Evolutionary conservation across 2,797 vertebrate genomes (phyloP).

Genomic region (Sebastes iracundus): DNA sequence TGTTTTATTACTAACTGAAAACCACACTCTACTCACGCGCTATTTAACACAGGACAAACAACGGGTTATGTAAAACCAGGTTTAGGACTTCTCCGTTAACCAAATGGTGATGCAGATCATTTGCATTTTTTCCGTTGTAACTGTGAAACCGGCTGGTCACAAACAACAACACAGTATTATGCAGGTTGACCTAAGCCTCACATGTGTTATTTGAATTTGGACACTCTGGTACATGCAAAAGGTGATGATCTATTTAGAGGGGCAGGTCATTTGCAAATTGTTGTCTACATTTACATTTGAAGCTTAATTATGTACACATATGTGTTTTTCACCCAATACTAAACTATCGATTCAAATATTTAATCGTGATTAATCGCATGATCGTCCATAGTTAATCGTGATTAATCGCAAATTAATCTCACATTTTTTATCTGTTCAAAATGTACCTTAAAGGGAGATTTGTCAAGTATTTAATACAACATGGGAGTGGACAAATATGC

Average conservation of each 20-base stretch:
- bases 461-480: too few relatives aligned
- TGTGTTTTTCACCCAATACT: not conserved
- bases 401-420: too few relatives aligned
- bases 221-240: not conserved
- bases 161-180: not conserved
- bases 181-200: not conserved
- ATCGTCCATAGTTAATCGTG: too few relatives aligned
- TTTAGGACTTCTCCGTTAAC: not conserved
- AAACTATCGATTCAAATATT: not conserved
- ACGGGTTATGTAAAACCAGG: not conserved
- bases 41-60: not conserved
- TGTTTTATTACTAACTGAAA: not conserved
- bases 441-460: too few relatives aligned
- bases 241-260: not conserved
- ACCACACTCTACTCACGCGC: not conserved
- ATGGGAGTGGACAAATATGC: too few relatives aligned
- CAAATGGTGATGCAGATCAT: not conserved
- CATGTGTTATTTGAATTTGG: slow-evolving; percentile 25
- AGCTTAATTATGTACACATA: not conserved
- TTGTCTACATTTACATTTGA: slow-evolving; percentile 1
- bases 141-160: not conserved
- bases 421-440: too few relatives aligned
- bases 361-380: too few relatives aligned
- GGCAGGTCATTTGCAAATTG: slow-evolving; percentile 24
- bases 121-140: slow-evolving; percentile 25